phyloP scores from a whole-genome alignment of 2,888 invertebrate genomes.

The Andrena hattorfiana region DNA sequence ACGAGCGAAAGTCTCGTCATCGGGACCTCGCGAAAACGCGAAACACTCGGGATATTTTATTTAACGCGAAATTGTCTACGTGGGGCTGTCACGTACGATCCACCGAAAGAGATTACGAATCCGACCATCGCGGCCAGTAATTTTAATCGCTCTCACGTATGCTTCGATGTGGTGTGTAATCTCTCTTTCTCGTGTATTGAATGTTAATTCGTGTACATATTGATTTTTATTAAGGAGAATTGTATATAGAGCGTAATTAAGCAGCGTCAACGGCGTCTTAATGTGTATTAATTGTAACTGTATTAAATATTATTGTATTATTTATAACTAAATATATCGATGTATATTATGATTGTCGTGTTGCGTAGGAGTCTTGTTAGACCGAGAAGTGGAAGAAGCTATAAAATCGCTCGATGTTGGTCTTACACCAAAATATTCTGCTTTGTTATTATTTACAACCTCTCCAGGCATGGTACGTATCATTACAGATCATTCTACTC shows the following conservation, averaged over 20 bases:
- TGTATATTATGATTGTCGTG: conserved; percentile 80
- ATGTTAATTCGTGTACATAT: conserved; percentile 83
- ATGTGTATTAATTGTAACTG: conserved; percentile 81
- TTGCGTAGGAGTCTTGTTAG: conserved; percentile 65
- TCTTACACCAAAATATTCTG: conserved; percentile 55
- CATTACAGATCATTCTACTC: conserved; percentile 39
- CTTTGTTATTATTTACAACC: conserved; percentile 57
- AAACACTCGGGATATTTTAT: conserved; percentile 15
- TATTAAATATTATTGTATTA: conserved; percentile 82
- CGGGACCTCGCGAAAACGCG: not conserved
- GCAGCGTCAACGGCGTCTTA: conserved; percentile 71
- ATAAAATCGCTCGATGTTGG: conserved; percentile 58
- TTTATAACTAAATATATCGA: conserved; percentile 81
- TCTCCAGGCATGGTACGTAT: conserved; percentile 18
- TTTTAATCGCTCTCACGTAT: conserved; percentile 71
- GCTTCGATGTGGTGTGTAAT: conserved; percentile 78
- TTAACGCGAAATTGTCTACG: conserved; percentile 53
- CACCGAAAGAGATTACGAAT: conserved; percentile 54
- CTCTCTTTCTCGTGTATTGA: conserved; percentile 75
- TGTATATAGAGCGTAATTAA: conserved; percentile 80
- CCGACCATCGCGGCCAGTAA: conserved; percentile 82
- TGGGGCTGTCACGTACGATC: conserved; percentile 65
- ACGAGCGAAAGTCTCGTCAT: conserved; percentile 3
- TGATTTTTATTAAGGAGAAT: conserved; percentile 79
- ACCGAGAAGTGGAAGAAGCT: conserved; percentile 54